phyloP scores from a whole-genome alignment of 2,113 vertebrate genomes.

The Choloepus hoffmanni region DNA sequence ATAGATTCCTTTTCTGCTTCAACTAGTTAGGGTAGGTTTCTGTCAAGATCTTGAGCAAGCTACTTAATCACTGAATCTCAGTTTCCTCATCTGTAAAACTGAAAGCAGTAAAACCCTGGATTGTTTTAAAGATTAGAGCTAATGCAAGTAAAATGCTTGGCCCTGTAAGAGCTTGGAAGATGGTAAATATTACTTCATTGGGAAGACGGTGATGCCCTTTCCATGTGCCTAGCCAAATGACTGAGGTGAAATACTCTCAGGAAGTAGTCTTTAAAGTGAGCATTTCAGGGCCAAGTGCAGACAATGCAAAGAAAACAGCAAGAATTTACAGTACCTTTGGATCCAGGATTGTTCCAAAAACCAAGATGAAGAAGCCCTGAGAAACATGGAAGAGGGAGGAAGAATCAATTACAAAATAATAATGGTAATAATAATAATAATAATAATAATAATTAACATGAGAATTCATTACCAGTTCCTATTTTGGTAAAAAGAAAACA shows the following conservation, averaged over 20 bases:
- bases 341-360: conserved; percentile 88
- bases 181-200: not conserved
- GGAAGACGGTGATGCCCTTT: not conserved
- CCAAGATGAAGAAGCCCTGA: conserved; percentile 88
- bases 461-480: not conserved
- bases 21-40: not conserved
- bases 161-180: not conserved
- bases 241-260: not conserved
- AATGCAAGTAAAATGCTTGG: not conserved
- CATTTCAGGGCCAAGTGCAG: not conserved
- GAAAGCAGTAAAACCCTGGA: not conserved
- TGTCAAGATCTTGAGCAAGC: not conserved
- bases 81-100: not conserved
- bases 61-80: not conserved
- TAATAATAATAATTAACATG: not conserved
- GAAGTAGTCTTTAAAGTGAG: not conserved
- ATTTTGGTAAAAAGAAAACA: not conserved
- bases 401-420: conserved; percentile 9
- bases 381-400: conserved; percentile 39
- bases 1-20: not conserved
- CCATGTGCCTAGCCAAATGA: not conserved
- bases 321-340: conserved; percentile 84
- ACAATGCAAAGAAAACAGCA: not conserved
- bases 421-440: not conserved
- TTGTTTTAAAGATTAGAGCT: not conserved